A percentile compares a stretch with the other conserved stretches of the same genome.
phyloP scores from a whole-genome alignment of 1,140 invertebrate genomes.

The Armadillidium nasatum region DNA sequence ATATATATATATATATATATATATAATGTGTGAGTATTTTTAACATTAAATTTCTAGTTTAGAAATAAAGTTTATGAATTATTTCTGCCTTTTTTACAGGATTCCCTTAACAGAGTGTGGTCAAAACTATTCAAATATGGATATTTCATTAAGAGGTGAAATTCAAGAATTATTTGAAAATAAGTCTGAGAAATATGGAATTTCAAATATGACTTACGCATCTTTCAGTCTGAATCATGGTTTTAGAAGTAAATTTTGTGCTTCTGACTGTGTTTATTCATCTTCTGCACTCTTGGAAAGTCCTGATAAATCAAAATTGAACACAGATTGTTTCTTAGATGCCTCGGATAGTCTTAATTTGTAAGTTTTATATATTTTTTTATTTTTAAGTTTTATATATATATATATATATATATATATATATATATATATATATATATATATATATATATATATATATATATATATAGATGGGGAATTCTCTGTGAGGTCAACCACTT shows the following conservation, averaged over 20 bases:
- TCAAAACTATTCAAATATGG: conserved; percentile 82
- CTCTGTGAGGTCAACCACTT: too few relatives aligned
- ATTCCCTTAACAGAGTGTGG: conserved; percentile 79
- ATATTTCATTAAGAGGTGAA: conserved; percentile 70
- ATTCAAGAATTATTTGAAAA: conserved; percentile 69
- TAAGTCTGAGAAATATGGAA: conserved; percentile 49
- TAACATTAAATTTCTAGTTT: neutral
- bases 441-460: neutral
- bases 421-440: too few relatives aligned
- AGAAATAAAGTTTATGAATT: neutral
- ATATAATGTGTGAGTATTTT: neutral
- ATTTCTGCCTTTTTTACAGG: conserved; percentile 20
- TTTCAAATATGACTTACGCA: conserved; percentile 60
- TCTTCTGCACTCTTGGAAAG: conserved; percentile 72
- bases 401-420: neutral
- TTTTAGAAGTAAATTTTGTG: conserved; percentile 71
- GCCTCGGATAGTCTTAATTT: conserved; percentile 67
- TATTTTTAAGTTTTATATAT: conserved; percentile 49
- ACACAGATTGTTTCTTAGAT: conserved; percentile 66
- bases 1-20: too few relatives aligned
- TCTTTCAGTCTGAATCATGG: conserved; percentile 77
- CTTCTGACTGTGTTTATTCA: conserved; percentile 76
- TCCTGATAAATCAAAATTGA: conserved; percentile 48
- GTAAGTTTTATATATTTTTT: conserved; percentile 26
- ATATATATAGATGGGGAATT: too few relatives aligned